Evolutionary conservation across 1,140 invertebrate genomes (phyloP).

Genomic region (Rhopalosiphum padi): DNA sequence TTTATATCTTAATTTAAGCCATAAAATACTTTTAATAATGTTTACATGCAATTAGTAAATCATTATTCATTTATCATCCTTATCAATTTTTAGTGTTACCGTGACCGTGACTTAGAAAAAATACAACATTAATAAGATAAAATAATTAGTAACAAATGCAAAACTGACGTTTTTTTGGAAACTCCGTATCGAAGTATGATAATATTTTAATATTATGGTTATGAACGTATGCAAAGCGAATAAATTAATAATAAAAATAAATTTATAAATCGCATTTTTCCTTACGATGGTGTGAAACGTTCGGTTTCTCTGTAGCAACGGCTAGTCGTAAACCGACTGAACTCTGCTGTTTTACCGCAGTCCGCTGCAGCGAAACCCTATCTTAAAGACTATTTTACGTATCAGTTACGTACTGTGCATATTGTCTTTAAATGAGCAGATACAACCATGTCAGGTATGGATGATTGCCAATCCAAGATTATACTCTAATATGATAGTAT

Average conservation of each 20-base stretch:
- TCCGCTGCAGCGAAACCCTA: neutral
- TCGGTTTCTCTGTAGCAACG: neutral
- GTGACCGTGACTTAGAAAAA: neutral
- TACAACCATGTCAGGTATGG: neutral
- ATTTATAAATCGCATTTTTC: neutral
- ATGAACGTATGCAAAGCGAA: neutral
- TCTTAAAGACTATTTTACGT: neutral
- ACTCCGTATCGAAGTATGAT: neutral
- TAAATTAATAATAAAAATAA: neutral
- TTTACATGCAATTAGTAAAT: neutral
- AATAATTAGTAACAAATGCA: neutral
- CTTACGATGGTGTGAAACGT: neutral
- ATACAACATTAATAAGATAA: neutral
- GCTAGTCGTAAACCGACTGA: neutral
- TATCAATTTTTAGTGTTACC: neutral
- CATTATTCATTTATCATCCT: neutral
- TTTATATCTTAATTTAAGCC: neutral
- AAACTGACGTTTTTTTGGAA: neutral
- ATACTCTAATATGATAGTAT: neutral
- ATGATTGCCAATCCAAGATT: neutral
- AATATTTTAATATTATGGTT: neutral
- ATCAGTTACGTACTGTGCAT: neutral
- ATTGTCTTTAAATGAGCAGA: neutral
- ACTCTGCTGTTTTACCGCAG: too few species aligned
- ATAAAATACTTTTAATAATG: neutral